Evolutionary conservation across 2,113 vertebrate genomes (phyloP), one percentile per base, ranked within the genome.

Genomic region (Gadus chalcogrammus): DNA sequence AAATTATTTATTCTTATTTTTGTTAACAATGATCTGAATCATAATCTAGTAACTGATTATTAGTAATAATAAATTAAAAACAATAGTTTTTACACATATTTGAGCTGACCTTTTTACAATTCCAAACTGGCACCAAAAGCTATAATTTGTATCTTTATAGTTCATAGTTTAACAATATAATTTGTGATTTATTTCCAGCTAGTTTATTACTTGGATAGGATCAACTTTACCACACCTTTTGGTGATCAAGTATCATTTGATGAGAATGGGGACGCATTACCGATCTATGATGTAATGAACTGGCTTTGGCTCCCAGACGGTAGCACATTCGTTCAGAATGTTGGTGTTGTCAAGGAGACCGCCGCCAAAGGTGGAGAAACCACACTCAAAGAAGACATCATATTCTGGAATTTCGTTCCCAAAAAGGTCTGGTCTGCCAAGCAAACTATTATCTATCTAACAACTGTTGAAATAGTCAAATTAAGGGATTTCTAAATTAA

Each of bases 231-330:
- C 27, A 65, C 63, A 16, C 15, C 15, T n/a, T 65, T 35, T 35
- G 28, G 63, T 2, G 63, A 88, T 31, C 73, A 61, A 27, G 78
- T 88, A 16, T 81, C 79, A 3, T 88, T 88, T 71, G 85, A 88
- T 18, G 42, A 84, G 15, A 86, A 88, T 31, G 87, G 87, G 0
- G 55, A 58, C 3, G 55, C 16, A n/a, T 27, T 86, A 58, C 79
- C 87, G 52, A 84, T 85, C 35, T 88, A 88, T 20, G 85, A 87
- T 64, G 73, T 88, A 22, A 67, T 88, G 81, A 88, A 86, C 73
- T 87, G 87, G 87, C 77, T 75, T 58, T 72, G 42, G 69, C 73
- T 71, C 27, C 61, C 60, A 2, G 79, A 86, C 52, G 82, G 81
- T 1, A 74, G 76, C 9, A 67, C 82, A 1, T 64, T 71, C 35